A percentile compares a stretch with the other conserved stretches of the same genome.
Conservation (phyloP, 2,113 vertebrate species). For the Rallus limicola region DNA sequence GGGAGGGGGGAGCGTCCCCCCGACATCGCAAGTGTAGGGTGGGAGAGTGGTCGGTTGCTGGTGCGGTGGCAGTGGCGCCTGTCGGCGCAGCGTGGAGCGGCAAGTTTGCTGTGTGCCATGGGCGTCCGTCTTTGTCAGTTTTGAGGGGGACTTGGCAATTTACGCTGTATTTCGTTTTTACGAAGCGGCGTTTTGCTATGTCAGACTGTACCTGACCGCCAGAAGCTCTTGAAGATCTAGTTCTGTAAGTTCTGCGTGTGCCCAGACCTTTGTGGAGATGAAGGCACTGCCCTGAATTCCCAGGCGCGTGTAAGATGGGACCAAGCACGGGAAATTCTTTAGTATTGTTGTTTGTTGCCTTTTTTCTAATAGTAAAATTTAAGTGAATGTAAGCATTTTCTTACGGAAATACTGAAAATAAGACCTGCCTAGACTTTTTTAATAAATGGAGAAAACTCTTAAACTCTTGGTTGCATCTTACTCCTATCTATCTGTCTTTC, state of each 20-base stretch:
- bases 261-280: background rate
- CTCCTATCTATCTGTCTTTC: rapidly evolving
- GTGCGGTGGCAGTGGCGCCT: background rate
- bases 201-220: background rate
- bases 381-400: background rate
- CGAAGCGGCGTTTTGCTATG: background rate
- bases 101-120: background rate
- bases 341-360: too few relatives aligned
- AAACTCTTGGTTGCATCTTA: background rate
- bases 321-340: background rate
- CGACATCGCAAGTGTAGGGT: background rate
- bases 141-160: too few relatives aligned
- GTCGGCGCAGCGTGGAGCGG: background rate
- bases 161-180: background rate
- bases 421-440: background rate
- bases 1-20: background rate
- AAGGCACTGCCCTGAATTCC: background rate
- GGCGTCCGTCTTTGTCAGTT: background rate
- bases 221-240: background rate
- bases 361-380: background rate
- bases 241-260: background rate
- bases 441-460: background rate
- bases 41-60: rapidly evolving
- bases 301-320: background rate
- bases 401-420: background rate